These are phyloP conservation scores for Watsonalla cultraria DNA, from an alignment of 2,888 invertebrate genomes.

Conservation along the genomic window DNA sequence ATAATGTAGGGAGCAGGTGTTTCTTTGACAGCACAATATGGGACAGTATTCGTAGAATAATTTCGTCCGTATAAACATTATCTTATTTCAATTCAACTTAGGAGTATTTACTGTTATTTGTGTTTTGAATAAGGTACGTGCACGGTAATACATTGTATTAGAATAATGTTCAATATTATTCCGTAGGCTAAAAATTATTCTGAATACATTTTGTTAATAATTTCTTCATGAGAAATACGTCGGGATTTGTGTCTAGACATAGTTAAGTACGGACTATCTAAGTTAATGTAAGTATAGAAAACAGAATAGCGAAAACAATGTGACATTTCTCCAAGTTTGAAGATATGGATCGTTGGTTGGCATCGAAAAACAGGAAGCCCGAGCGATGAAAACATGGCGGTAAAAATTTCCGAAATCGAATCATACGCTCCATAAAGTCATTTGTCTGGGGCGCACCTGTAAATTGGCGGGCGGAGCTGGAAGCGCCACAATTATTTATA, in stretches of 20 bases:
- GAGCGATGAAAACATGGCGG: constrained; percentile 39
- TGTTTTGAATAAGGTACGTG: too few species aligned
- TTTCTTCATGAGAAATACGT: background rate
- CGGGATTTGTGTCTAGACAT: background rate
- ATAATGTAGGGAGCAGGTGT: background rate
- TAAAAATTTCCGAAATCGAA: constrained; percentile 53
- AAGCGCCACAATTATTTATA: constrained; percentile 14
- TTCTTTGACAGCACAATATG: background rate
- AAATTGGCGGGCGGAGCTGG: constrained; percentile 10
- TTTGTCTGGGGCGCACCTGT: constrained; percentile 40
- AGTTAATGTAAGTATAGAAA: background rate
- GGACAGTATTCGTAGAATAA: background rate
- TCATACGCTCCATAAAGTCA: constrained; percentile 54
- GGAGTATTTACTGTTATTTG: too few species aligned
- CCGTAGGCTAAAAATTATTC: too few species aligned
- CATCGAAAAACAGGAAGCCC: constrained; percentile 18
- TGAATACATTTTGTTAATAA: background rate
- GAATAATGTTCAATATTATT: too few species aligned
- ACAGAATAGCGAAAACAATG: background rate
- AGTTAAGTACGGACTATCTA: background rate
- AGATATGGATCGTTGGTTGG: constrained; percentile 1
- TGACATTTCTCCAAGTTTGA: background rate
- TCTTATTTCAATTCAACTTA: too few species aligned
- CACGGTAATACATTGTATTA: too few species aligned
- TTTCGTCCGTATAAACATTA: too few species aligned